Base-by-base conservation (phyloP, 1,140 invertebrate genomes). In the Gerris buenoi region DNA sequence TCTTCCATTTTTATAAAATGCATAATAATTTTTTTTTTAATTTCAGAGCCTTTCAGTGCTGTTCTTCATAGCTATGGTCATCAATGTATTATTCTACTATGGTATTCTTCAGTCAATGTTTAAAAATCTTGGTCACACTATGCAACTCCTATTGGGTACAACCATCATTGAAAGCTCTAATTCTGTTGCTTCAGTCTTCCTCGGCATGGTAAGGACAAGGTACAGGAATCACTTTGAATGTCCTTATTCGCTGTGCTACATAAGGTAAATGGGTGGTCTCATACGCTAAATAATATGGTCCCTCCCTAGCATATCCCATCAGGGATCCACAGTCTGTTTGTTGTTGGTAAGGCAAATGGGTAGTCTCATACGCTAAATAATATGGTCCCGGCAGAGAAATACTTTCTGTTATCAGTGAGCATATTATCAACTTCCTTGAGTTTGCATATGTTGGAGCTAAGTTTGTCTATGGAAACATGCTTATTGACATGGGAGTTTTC, bases 101-200 rank as follows among this genome's bases (percentile, higher is more conserved):
- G 93, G 93, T 2, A 81, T 85, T 0, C 88, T 97, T 85, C 93
- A 96, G 77, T 86, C 83, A 80, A 75, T 94, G n/a, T 86, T 95
- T 18, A 74, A 86, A n/a, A 90, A 88, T 76, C 73, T 97, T 26
- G 91, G 92, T 13, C 87, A 86, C 80, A 71, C 87, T 27, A 76
- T 95, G 25, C 86, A 90, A 71, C 74, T 76, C 1, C 79, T 88
- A 1, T 80, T 96, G 73, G 88, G 85, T 23, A 97, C 93, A 1
- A 94, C 94, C 0, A 88, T 93, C 15, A 93, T 90, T 63, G 95
- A 97, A 78, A 95, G 91, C 66, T 85, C 96, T 25, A 93, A 87
- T 69, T 85, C 90, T n/a, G 87, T 91, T 1, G 91, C 88, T 0
- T 95, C 93, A 75, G 89, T 93, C 18, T 96, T 96, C 73, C 77